Conservation (phyloP, 2,888 invertebrate genomes). For the Cyclophora albipunctata region DNA sequence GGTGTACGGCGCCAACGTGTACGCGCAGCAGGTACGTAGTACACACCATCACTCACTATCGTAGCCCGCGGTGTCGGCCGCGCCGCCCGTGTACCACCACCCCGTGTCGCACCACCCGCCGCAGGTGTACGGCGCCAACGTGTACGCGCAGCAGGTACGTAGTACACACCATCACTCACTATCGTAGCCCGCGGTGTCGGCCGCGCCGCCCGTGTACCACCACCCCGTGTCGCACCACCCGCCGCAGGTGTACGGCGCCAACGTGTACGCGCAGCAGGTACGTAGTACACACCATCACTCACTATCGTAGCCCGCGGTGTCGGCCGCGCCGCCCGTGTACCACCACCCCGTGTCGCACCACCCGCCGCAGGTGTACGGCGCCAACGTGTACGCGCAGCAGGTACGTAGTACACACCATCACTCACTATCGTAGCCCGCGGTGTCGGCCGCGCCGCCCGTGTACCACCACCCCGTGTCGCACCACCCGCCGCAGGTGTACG, state of each 20-base stretch:
- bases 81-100: background rate
- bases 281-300: background rate
- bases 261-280: background rate
- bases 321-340: slow-evolving; percentile 3
- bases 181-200: background rate
- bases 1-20: background rate
- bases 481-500: background rate
- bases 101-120: background rate
- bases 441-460: slow-evolving; percentile 18
- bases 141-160: background rate
- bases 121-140: background rate
- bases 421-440: slow-evolving; percentile 29
- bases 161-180: background rate
- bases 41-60: background rate
- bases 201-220: slow-evolving; percentile 14
- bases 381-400: background rate
- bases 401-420: background rate
- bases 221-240: background rate
- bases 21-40: slow-evolving; percentile 17
- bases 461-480: background rate
- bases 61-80: background rate
- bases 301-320: slow-evolving; percentile 29
- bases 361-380: slow-evolving; percentile 38
- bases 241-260: background rate
- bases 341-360: slow-evolving; percentile 49